Percentiles rank a stretch among this genome's conserved stretches.
Conservation (phyloP, 2,888 invertebrate species). For the Apamea crenata region DNA sequence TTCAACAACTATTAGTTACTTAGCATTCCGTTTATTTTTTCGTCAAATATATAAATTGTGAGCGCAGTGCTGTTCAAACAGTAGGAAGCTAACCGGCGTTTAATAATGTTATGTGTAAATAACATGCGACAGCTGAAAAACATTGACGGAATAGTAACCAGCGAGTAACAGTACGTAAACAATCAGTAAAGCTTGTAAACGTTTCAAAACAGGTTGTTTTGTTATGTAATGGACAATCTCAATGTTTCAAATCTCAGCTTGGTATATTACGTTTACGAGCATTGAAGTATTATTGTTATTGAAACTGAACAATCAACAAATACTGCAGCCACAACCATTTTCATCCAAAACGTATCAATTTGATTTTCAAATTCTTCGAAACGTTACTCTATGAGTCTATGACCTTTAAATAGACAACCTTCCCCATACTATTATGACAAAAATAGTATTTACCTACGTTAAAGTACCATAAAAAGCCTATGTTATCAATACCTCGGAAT, state of each 20-base stretch:
- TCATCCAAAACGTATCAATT: background rate
- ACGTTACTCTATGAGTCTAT: background rate
- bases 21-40: constrained; percentile 57
- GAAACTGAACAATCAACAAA: constrained; percentile 29
- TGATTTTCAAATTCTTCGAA: background rate
- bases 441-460: background rate
- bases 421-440: background rate
- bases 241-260: constrained; percentile 28
- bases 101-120: constrained; percentile 55
- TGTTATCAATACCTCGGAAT: constrained; percentile 34
- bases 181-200: constrained; percentile 67
- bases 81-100: constrained; percentile 29
- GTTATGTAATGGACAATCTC: constrained; percentile 40
- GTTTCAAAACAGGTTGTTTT: constrained; percentile 53
- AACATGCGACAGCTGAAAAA: constrained; percentile 64
- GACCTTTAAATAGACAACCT: background rate
- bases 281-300: constrained; percentile 31
- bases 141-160: constrained; percentile 60
- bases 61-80: constrained; percentile 45
- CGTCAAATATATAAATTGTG: constrained; percentile 56
- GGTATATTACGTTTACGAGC: constrained; percentile 8
- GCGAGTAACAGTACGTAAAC: constrained; percentile 63
- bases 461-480: background rate
- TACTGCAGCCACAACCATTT: constrained; percentile 19
- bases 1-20: constrained; percentile 46